phyloP scores from a whole-genome alignment of 2,797 vertebrate species.

The Pipistrellus nathusii region DNA sequence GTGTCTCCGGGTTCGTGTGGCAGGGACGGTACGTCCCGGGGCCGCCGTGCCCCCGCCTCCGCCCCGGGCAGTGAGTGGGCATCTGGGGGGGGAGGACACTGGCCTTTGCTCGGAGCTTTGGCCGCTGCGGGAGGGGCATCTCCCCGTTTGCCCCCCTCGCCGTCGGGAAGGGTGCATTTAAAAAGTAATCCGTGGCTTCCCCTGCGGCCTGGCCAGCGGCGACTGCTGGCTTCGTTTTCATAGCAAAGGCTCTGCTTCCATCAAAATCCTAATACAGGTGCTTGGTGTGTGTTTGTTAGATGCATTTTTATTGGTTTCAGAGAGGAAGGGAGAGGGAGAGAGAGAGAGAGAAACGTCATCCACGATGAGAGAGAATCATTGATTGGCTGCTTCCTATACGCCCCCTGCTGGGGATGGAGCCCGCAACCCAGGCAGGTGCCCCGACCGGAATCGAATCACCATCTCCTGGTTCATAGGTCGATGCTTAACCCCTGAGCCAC shows the following conservation, averaged over 20 bases:
- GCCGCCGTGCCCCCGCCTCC: accelerated
- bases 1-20: neutral
- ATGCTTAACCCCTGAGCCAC: no score
- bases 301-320: no score
- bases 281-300: neutral
- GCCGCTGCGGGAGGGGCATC: neutral
- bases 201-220: neutral
- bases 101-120: neutral
- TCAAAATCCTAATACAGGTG: neutral
- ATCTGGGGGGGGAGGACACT: neutral
- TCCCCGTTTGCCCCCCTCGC: accelerated
- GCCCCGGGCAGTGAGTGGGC: accelerated
- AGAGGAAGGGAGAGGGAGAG: no score
- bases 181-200: neutral
- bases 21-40: accelerated
- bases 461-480: no score
- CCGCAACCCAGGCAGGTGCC: no score
- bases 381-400: no score
- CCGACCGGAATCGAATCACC: no score
- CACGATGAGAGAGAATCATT: no score
- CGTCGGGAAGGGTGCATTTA: neutral
- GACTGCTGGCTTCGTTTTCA: neutral
- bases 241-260: conserved; percentile 9
- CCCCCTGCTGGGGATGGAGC: no score
- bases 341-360: no score